Conservation (phyloP, 2,797 vertebrate species). For the Sebastes ruberrimus region DNA sequence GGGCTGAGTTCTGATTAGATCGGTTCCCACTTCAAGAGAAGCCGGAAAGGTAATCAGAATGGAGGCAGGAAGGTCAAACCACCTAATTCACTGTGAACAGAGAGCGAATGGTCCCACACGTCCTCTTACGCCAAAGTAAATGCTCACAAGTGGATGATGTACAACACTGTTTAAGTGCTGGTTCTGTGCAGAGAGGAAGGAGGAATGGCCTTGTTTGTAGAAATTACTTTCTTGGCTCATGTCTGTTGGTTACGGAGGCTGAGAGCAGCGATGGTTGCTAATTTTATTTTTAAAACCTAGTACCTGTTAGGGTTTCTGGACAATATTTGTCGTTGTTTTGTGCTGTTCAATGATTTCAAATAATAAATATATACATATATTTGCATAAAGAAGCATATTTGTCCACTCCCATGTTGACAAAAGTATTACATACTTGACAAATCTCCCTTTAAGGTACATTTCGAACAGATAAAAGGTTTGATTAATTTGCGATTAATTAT, state of each 20-base stretch:
- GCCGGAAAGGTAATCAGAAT: constrained; percentile 11
- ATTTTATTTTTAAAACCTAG: not conserved
- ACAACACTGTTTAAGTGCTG: not conserved
- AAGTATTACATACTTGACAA: accelerated
- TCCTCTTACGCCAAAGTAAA: not conserved
- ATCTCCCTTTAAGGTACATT: too few species aligned
- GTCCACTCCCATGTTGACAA: too few species aligned
- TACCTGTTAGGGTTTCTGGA: too few species aligned
- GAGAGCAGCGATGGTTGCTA: not conserved
- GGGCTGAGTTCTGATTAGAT: constrained; percentile 6
- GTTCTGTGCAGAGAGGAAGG: not conserved
- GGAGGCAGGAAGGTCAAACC: constrained; percentile 17
- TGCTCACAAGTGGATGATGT: constrained; percentile 1
- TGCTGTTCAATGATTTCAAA: too few species aligned
- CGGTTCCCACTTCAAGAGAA: constrained; percentile 17
- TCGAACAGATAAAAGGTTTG: accelerated
- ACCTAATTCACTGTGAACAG: constrained; percentile 6
- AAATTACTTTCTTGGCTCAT: not conserved
- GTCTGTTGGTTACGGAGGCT: not conserved
- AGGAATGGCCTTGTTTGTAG: not conserved
- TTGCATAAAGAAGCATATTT: too few species aligned
- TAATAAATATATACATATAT: too few species aligned
- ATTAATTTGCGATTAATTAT: too few species aligned
- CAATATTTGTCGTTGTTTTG: accelerated
- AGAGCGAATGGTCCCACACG: not conserved